Percentiles rank a stretch among this genome's conserved stretches.
phyloP scores from a whole-genome alignment of 1,140 invertebrate genomes.

The Hyphantria cunea region DNA sequence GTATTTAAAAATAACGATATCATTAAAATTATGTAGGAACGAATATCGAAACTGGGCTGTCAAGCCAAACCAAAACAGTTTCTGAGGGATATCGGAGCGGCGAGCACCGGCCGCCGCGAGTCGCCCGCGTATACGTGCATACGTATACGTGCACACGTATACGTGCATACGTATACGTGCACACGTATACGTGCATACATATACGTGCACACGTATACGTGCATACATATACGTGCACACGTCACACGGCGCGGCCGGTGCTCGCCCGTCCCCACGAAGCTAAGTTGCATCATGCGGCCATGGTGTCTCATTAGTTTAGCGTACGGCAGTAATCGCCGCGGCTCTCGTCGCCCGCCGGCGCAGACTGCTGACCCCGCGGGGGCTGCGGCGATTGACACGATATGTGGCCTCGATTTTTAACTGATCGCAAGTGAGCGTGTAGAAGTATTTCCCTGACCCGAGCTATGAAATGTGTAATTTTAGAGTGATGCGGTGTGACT shows the following conservation, averaged over 20 bases:
- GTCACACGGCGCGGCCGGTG: too few relatives aligned
- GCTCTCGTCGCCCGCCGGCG: slow-evolving; percentile 33
- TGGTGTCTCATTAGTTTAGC: slow-evolving; percentile 69
- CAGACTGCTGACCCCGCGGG: slow-evolving; percentile 7
- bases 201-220: too few relatives aligned
- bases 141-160: too few relatives aligned
- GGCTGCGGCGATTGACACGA: slow-evolving; percentile 55
- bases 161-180: too few relatives aligned
- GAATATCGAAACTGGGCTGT: slow-evolving; percentile 61
- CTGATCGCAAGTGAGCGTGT: slow-evolving; percentile 46
- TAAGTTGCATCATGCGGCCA: slow-evolving; percentile 76
- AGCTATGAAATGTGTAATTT: slow-evolving; percentile 77
- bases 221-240: too few relatives aligned
- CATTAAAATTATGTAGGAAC: slow-evolving; percentile 49
- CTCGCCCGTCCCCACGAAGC: slow-evolving; percentile 46
- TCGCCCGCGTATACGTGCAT: neutral
- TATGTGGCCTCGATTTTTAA: slow-evolving; percentile 76
- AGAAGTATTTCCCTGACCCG: slow-evolving; percentile 55
- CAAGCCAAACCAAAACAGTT: slow-evolving; percentile 67
- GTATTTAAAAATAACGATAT: slow-evolving; percentile 36
- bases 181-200: too few relatives aligned
- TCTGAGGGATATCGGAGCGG: slow-evolving; percentile 41
- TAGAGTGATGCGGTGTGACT: slow-evolving; percentile 40
- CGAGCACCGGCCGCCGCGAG: neutral
- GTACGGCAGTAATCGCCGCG: slow-evolving; percentile 52